Conservation (phyloP, 2,113 vertebrate genomes). For the Psephotus haematonotus region DNA sequence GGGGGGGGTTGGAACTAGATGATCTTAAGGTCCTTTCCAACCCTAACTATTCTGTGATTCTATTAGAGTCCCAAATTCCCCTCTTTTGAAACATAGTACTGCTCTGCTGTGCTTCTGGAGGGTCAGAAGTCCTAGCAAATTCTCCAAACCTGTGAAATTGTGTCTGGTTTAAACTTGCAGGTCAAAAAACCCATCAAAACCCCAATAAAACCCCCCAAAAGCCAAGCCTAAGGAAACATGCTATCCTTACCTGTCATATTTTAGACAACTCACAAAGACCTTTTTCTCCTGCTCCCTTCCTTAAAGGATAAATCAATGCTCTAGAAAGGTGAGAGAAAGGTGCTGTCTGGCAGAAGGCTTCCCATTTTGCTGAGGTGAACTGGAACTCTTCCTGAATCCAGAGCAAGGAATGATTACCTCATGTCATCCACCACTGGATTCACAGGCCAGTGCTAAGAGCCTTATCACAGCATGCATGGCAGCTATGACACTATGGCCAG, state of each 20-base stretch:
- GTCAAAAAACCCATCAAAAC: neutral
- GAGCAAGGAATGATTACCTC: neutral
- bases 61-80: neutral
- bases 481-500: neutral
- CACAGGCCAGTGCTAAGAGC: neutral
- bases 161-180: neutral
- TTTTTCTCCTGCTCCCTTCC: neutral
- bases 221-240: neutral
- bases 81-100: neutral
- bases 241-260: neutral
- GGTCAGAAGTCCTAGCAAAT: neutral
- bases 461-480: neutral
- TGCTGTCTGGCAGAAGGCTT: neutral
- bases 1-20: too few relatives aligned
- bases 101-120: neutral
- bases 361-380: neutral
- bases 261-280: neutral
- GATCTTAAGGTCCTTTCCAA: neutral
- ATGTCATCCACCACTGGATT: neutral
- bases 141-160: neutral
- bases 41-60: neutral
- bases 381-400: neutral
- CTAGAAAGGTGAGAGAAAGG: accelerated
- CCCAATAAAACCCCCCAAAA: neutral
- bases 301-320: neutral